Evolutionary conservation across 2,888 invertebrate genomes (phyloP).

Genomic region (Drosophila maculinotata): DNA sequence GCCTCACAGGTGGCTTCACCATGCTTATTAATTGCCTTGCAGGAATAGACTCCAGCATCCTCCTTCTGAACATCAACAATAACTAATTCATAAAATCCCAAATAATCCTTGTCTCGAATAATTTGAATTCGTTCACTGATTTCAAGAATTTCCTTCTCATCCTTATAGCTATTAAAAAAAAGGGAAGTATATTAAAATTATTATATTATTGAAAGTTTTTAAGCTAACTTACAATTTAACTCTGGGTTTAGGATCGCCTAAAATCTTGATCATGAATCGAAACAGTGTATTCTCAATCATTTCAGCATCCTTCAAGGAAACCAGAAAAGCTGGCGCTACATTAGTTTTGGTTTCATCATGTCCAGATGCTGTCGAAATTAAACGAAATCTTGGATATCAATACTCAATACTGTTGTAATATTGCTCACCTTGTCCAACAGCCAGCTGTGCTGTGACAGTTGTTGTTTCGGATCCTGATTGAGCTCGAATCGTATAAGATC

Average conservation of each 20-base stretch:
- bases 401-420: no score
- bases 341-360: constrained; percentile 89
- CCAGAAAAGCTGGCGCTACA: constrained; percentile 93
- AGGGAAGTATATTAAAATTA: neutral
- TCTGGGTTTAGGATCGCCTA: constrained; percentile 94
- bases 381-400: neutral
- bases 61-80: constrained; percentile 91
- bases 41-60: constrained; percentile 94
- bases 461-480: constrained; percentile 92
- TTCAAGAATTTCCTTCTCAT: constrained; percentile 90
- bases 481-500: constrained; percentile 95
- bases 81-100: constrained; percentile 94
- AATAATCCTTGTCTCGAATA: constrained; percentile 90
- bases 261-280: constrained; percentile 94
- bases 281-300: constrained; percentile 94
- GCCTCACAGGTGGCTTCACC: constrained; percentile 92
- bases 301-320: constrained; percentile 94
- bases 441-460: constrained; percentile 94
- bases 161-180: constrained; percentile 89
- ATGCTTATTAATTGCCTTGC: constrained; percentile 92
- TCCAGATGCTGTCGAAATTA: constrained; percentile 85
- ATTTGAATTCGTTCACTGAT: constrained; percentile 89
- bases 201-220: neutral
- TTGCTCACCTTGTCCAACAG: constrained; percentile 91
- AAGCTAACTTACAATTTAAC: constrained; percentile 95